Evolutionary conservation across 2,888 invertebrate genomes (phyloP), one percentile per base, ranked within the genome.

Genomic region (Malthinus seriepunctatus): DNA sequence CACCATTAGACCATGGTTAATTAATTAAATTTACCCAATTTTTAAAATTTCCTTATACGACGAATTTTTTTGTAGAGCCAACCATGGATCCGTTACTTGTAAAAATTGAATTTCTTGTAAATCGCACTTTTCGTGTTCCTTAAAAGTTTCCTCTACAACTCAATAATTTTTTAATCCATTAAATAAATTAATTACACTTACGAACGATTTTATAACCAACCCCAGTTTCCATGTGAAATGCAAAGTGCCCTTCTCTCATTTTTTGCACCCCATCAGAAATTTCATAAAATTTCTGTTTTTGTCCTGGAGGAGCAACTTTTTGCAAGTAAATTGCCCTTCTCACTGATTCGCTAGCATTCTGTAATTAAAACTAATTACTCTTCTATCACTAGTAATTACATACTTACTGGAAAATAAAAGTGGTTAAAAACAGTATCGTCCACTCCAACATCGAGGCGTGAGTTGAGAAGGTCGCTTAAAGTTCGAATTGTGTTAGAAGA

Each of bases 121-220:
- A 0, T 86, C 88, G 71, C 90, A 90, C 72, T 90, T 90, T 75
- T 90, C 87, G 9, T 84, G 83, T 72, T 90, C 90, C 10, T 81
- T 77, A 69, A 87, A 90, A 47, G 85, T 86, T 75, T 88, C 87
- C 23, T 86, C 80, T 47, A 86, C 83, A 55, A 86, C 77, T 68
- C 85, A 83, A 8, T 50, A 87, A 42, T 38, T 33, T 14, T 37
- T 46, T 45, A 32, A 23, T 31, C 7, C 11, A 12, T 7, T 33
- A 11, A n/a, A 14, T 8, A 56, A 33, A 32, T n/a, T n/a, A 38
- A 33, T 32, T 14, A n/a, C n/a, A 65, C 70, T 64, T 67, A 74
- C 76, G 84, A 3, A 89, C 85, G 47, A 88, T 78, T 73, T 88
- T 86, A 71, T 89, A 90, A 0, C 87, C 87, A 0, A 86, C 83